Evolutionary conservation across 1,140 invertebrate species (phyloP).

Genomic region (Asobara japonica): DNA sequence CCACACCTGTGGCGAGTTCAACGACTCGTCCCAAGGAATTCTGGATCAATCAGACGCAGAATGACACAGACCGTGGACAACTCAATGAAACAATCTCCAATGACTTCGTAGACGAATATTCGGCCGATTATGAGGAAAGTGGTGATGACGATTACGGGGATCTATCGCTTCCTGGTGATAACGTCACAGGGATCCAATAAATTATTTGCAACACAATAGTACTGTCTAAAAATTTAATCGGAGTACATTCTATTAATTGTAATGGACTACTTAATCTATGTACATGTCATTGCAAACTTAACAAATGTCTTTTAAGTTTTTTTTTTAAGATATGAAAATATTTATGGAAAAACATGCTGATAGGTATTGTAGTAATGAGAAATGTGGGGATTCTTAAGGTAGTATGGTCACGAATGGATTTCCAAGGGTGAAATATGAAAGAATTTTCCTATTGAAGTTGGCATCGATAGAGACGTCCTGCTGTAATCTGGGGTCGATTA

Average conservation of each 20-base stretch:
- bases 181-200: background rate
- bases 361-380: background rate
- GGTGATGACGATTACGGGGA: background rate
- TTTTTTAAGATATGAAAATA: background rate
- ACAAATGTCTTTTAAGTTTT: conserved; percentile 31
- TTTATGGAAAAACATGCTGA: background rate
- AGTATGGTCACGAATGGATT: too few relatives aligned
- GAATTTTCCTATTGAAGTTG: too few relatives aligned
- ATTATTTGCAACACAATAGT: background rate
- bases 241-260: conserved; percentile 41
- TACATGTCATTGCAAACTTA: conserved; percentile 54
- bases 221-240: conserved; percentile 24
- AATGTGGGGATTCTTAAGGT: too few relatives aligned
- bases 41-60: background rate
- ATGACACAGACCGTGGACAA: background rate
- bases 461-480: too few relatives aligned
- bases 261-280: conserved; percentile 51
- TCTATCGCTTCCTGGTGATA: background rate
- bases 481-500: too few relatives aligned
- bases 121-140: background rate
- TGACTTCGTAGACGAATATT: background rate
- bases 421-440: too few relatives aligned
- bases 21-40: too few relatives aligned
- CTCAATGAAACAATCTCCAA: background rate
- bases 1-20: too few relatives aligned